Evolutionary conservation across 2,888 invertebrate genomes (phyloP), one percentile per base, ranked within the genome.

Genomic region (Elysia crispata): DNA sequence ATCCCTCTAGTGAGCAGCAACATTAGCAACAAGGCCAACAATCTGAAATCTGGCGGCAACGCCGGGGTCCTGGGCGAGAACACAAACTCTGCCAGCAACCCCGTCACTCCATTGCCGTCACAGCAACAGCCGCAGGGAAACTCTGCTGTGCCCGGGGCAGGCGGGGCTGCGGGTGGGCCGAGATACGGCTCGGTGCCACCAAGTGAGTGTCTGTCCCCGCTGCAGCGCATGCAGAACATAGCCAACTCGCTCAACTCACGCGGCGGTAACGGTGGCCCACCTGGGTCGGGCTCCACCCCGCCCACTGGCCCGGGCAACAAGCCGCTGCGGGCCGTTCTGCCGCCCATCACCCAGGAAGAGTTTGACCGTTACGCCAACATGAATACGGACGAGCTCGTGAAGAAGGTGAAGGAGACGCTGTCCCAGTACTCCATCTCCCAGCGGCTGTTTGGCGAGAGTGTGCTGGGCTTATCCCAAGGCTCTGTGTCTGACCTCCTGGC

Each of bases 311-410:
- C 87, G 25, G 85, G 84, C 64, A 83, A 84, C 62, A 94, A 98
- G 86, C 98, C 98, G 23, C 95, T 98, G 89, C 97, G 98, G 93
- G 98, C 98, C 49, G 98, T 99, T 70, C 94, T 99, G 87, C 98
- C 98, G 64, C 98, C 99, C 1, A 98, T 99, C 86, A 98, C 98
- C 0, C 99, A 99, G 91, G 98, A 99, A 90, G 98, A 99, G 91
- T 99, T 99, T 93, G 99, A 99, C 93, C 95, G 97, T 93, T 98
- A 98, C 93, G 97, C 98, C 92, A 97, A 97, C 92, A 94, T 99
- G 85, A 98, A 99, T 92, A 99, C 99, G 0, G 99, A 99, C 93
- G 98, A 99, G 85, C 97, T 99, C 87, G 99, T 99, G 77, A 96
- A 97, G 89, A 96, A 97, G 82, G 90, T 93, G 54, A 93, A 93